A percentile compares a stretch with the other conserved stretches of the same genome.
Evolutionary conservation across 92 coral and sea anemone genomes (phyloP).

Genomic region (Isaurus tuberculatus): DNA sequence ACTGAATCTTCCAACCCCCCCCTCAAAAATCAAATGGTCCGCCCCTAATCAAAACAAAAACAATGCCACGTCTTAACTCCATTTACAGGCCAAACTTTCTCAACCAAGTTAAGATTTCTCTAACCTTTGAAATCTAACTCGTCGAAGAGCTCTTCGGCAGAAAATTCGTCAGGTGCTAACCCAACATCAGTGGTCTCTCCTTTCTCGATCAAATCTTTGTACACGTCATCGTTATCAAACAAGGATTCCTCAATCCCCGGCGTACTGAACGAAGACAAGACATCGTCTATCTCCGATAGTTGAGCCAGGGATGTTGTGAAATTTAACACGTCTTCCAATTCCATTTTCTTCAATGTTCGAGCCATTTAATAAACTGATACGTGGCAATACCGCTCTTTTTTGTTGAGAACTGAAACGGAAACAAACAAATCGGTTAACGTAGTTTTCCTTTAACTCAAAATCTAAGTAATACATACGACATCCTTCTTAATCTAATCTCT

Average conservation of each 20-base stretch:
- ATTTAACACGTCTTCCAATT: slow-evolving; percentile 70
- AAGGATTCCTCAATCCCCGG: slow-evolving; percentile 35
- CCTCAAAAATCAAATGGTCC: too few relatives aligned
- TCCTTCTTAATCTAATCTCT: too few relatives aligned
- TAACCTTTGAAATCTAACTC: slow-evolving; percentile 79
- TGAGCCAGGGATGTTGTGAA: slow-evolving; percentile 65
- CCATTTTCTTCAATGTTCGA: slow-evolving; percentile 77
- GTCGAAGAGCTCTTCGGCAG: slow-evolving; percentile 77
- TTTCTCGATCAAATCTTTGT: slow-evolving; percentile 43
- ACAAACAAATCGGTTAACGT: slow-evolving; percentile 13
- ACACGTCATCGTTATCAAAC: slow-evolving; percentile 75
- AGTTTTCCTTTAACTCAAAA: slow-evolving; percentile 2
- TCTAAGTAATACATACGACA: too few relatives aligned
- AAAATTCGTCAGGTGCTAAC: slow-evolving; percentile 41
- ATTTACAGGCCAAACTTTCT: background rate
- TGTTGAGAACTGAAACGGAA: slow-evolving; percentile 61
- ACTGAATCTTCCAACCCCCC: too few relatives aligned
- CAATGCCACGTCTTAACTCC: background rate
- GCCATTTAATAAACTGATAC: slow-evolving; percentile 64
- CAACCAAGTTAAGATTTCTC: background rate
- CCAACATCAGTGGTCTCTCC: slow-evolving; percentile 38
- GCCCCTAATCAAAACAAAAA: too few relatives aligned
- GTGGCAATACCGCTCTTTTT: slow-evolving; percentile 43
- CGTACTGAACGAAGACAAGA: slow-evolving; percentile 54
- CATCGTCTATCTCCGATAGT: slow-evolving; percentile 78